Percentiles rank a stretch among this genome's conserved stretches.
These are phyloP conservation scores for Macaria liturata DNA, from an alignment of 2,888 invertebrate species.

Conservation along the genomic window DNA sequence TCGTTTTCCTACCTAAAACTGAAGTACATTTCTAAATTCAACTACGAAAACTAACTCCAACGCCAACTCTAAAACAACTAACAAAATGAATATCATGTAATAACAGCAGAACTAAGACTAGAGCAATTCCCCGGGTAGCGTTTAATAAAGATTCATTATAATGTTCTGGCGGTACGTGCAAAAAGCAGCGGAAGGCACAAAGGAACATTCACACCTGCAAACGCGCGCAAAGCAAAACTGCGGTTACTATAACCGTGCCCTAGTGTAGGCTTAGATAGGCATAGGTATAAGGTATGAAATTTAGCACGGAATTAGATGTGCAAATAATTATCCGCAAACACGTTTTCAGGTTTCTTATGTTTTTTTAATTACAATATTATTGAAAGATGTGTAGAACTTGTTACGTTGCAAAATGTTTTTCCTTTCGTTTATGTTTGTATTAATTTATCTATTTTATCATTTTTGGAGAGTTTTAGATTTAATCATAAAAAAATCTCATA, in stretches of 20 bases:
- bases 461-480: too few relatives aligned
- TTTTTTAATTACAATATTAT: too few relatives aligned
- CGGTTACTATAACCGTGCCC: slow-evolving; percentile 42
- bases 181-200: slow-evolving; percentile 14
- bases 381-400: too few relatives aligned
- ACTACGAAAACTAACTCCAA: neutral
- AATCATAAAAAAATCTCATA: too few relatives aligned
- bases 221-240: slow-evolving; percentile 20
- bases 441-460: too few relatives aligned
- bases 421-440: too few relatives aligned
- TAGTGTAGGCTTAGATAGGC: neutral
- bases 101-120: neutral
- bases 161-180: slow-evolving; percentile 7
- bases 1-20: too few relatives aligned
- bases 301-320: too few relatives aligned
- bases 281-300: too few relatives aligned
- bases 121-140: slow-evolving; percentile 4
- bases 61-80: slow-evolving; percentile 3
- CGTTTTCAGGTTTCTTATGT: too few relatives aligned
- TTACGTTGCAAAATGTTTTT: too few relatives aligned
- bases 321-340: too few relatives aligned
- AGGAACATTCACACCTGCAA: slow-evolving; percentile 21
- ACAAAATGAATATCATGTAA: slow-evolving; percentile 5
- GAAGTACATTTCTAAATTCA: neutral
- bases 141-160: slow-evolving; percentile 17